Evolutionary conservation across 2,797 vertebrate species (phyloP), one percentile per base, ranked within the genome.

Genomic region (Rhinogobio ventralis): DNA sequence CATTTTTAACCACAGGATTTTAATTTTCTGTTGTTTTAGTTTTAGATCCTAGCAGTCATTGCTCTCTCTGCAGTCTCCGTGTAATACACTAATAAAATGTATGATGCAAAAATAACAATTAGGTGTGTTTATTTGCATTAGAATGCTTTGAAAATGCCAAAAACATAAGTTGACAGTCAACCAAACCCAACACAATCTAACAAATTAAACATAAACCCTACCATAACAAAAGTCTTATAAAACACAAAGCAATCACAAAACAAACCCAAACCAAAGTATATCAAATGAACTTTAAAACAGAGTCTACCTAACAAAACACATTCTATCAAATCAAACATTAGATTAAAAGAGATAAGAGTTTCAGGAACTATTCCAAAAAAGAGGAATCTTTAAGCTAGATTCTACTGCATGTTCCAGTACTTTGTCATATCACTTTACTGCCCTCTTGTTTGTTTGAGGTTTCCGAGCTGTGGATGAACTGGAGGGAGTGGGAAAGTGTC

Each of bases 391-490:
- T 49, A 19, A 79, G 42, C 77, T 57, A 55, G 49, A 45, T 62
- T 62, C 68, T 20, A 73, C 33, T 49, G 57, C 57, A 60, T 82
- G 30, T 85, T 67, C 51, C 39, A 60, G 25, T 74, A 46, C 23
- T 74, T 74, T 39, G 11, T 67, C 67, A 30, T 42, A 46, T 81
- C 53, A 64, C 51, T 69, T 72, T 33, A 74, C 55, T 64, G 25
- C 19, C 53, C 46, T 83, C 45, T 20, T 36, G 46, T 57, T 75
- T 80, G 20, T 78, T 23, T 85, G 64, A 36, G 77, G 71, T 73
- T 85, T 86, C 73, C 10, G 20, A 79, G 66, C 30, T 78, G 15
- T 72, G 71, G 42, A 51, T 72, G 36, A 78, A 53, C 42, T 57
- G 51, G 14, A 57, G 49, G 53, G 64, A 81, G 25, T 49, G 49